Conservation (phyloP, 2,888 invertebrate genomes). For the Craniophora ligustri region DNA sequence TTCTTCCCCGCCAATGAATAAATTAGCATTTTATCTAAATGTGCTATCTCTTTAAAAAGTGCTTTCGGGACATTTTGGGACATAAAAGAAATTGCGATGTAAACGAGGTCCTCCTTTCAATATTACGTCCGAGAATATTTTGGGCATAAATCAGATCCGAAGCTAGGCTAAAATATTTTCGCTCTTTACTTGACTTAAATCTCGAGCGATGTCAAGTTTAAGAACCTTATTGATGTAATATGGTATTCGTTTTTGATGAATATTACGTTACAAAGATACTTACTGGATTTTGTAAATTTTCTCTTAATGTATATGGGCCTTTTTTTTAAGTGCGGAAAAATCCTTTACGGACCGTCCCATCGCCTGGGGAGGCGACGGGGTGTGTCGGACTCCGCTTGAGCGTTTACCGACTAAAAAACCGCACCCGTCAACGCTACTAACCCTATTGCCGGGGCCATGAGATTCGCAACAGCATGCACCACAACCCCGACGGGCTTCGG, state of each 20-base stretch:
- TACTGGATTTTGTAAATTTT: neutral
- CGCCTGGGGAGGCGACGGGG: no score
- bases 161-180: constrained; percentile 27
- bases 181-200: constrained; percentile 29
- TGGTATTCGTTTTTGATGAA: constrained; percentile 8
- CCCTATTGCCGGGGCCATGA: no score
- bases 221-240: constrained; percentile 30
- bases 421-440: no score
- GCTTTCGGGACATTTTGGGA: constrained; percentile 69
- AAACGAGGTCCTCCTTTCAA: constrained; percentile 53
- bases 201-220: constrained; percentile 39
- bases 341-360: no score
- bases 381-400: no score
- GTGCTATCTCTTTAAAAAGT: constrained; percentile 82
- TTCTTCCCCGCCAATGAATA: constrained; percentile 84
- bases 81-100: constrained; percentile 66
- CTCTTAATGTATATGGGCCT: neutral
- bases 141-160: constrained; percentile 49
- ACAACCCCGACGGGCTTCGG: no score
- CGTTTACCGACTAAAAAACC: no score
- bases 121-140: constrained; percentile 58
- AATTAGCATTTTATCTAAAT: constrained; percentile 86
- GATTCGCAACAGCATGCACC: no score
- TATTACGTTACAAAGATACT: constrained; percentile 1
- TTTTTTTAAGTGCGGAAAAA: neutral